Conservation (phyloP, 2,888 invertebrate species). For the Ptychoptera contaminata region DNA sequence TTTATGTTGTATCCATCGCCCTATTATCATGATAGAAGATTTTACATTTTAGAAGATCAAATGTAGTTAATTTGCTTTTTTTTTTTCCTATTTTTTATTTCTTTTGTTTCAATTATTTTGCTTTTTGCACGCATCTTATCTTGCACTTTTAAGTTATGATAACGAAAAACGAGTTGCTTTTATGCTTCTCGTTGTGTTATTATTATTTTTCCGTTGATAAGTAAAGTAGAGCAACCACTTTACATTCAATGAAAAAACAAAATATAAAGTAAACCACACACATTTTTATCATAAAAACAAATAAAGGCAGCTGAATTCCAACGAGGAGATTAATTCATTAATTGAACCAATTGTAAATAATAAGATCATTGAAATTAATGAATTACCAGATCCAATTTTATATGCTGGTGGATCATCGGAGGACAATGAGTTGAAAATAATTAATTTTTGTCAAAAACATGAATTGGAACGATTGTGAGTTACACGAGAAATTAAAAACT, state of each 20-base stretch:
- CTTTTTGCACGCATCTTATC: neutral
- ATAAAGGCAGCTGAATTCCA: neutral
- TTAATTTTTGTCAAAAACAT: conserved; percentile 11
- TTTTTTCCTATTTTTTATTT: conserved; percentile 2
- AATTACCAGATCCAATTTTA: conserved; percentile 7
- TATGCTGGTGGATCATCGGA: conserved; percentile 8
- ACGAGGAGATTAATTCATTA: neutral
- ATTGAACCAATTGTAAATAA: conserved; percentile 2
- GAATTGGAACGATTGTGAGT: conserved; percentile 19
- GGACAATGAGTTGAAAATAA: conserved; percentile 9
- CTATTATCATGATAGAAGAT: conserved; percentile 7
- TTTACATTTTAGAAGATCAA: conserved; percentile 9
- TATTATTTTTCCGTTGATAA: no score
- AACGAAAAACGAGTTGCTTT: no score
- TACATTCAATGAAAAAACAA: neutral
- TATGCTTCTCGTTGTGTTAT: neutral
- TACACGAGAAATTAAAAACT: neutral
- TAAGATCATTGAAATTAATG: conserved; percentile 5
- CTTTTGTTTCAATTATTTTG: neutral
- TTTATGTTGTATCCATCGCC: conserved; percentile 6
- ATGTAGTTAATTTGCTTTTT: conserved; percentile 7
- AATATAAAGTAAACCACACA: neutral
- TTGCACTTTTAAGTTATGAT: neutral
- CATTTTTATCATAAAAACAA: neutral
- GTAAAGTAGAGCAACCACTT: no score